These are phyloP conservation scores for Pandion haliaetus DNA, from an alignment of 2,113 vertebrate genomes.

Conservation along the genomic window DNA sequence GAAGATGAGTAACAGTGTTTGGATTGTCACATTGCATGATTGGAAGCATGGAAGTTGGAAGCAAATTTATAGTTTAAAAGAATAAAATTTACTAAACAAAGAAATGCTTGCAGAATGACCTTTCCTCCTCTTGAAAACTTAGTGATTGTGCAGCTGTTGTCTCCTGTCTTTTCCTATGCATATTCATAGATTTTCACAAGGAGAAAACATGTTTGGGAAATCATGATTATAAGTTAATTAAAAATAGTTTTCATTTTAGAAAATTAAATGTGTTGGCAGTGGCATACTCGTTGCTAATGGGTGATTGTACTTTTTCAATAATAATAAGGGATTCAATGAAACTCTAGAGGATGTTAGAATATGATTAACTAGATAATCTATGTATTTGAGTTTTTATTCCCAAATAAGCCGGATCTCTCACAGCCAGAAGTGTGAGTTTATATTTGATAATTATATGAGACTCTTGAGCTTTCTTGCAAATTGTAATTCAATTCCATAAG, in stretches of 20 bases:
- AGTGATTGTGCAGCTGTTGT: background rate
- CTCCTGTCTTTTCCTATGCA: background rate
- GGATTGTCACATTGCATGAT: background rate
- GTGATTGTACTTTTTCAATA: slow-evolving; percentile 12
- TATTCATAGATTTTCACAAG: slow-evolving; percentile 8
- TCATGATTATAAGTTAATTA: slow-evolving; percentile 28
- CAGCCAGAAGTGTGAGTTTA: slow-evolving; percentile 36
- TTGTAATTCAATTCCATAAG: slow-evolving; percentile 54
- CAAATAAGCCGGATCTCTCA: slow-evolving; percentile 30
- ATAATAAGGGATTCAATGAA: slow-evolving; percentile 15
- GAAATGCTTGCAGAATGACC: background rate
- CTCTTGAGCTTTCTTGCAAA: slow-evolving; percentile 35
- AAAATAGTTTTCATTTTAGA: slow-evolving; percentile 38
- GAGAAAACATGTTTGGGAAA: background rate
- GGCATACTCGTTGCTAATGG: background rate
- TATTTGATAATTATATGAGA: slow-evolving; percentile 64
- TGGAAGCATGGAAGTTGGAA: background rate
- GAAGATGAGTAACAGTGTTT: background rate
- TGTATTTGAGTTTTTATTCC: slow-evolving; percentile 59
- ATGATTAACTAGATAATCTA: slow-evolving; percentile 37
- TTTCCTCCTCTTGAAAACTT: slow-evolving; percentile 1
- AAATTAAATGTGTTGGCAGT: background rate
- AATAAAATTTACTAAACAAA: background rate
- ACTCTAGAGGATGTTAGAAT: background rate
- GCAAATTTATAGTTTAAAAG: background rate